phyloP scores from a whole-genome alignment of 2,888 invertebrate species.

The Tubulanus polymorphus region DNA sequence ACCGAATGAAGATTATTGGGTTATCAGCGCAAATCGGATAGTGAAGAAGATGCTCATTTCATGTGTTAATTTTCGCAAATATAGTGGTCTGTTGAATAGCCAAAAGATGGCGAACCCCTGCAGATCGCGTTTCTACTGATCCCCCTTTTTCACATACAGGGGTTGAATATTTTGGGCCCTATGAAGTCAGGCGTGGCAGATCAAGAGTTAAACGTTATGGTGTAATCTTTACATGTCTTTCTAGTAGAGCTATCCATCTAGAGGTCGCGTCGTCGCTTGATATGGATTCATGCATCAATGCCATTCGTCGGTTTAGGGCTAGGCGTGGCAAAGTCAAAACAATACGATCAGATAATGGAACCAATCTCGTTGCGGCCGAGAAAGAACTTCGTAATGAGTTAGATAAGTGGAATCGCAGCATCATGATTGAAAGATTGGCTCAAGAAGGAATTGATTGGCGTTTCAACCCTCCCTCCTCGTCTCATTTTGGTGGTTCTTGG shows the following conservation, averaged over 20 bases:
- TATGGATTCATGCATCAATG: slow-evolving; percentile 13
- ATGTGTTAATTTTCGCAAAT: slow-evolving; percentile 12
- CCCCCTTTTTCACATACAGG: slow-evolving; percentile 12
- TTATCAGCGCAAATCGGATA: not conserved
- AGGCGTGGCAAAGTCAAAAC: slow-evolving; percentile 9
- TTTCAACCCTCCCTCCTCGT: slow-evolving; percentile 19
- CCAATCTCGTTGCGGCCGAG: slow-evolving; percentile 18
- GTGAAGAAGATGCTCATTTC: not conserved
- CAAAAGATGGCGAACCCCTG: slow-evolving; percentile 18
- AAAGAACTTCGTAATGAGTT: slow-evolving; percentile 14
- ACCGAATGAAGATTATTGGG: no score
- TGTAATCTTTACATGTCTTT: slow-evolving; percentile 17
- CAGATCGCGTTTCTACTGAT: slow-evolving; percentile 5
- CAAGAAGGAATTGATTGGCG: slow-evolving; percentile 17
- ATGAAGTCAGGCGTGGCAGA: slow-evolving; percentile 12
- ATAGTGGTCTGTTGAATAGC: not conserved
- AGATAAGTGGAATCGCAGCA: slow-evolving; percentile 12
- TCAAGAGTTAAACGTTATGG: slow-evolving; percentile 15
- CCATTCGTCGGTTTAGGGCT: slow-evolving; percentile 11
- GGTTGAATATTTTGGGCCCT: slow-evolving; percentile 16
- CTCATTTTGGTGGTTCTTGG: slow-evolving; percentile 20
- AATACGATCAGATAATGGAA: slow-evolving; percentile 15
- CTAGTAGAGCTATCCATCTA: slow-evolving; percentile 13
- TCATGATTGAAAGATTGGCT: slow-evolving; percentile 10
- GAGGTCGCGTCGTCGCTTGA: slow-evolving; percentile 14